These are phyloP conservation scores for Leucoptera coffeella DNA, from an alignment of 2,888 invertebrate species.

Conservation along the genomic window DNA sequence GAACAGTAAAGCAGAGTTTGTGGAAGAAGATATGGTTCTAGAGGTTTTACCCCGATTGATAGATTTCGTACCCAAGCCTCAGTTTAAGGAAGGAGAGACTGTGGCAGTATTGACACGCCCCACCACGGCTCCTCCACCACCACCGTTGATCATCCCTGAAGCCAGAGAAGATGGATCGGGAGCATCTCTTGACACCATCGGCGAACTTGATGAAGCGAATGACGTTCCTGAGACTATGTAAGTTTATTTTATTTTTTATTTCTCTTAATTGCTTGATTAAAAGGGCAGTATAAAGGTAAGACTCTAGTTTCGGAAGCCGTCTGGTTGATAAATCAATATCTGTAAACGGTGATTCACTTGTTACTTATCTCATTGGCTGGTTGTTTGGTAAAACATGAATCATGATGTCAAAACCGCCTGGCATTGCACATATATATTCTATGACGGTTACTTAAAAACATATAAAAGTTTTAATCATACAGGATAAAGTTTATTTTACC, in stretches of 20 bases:
- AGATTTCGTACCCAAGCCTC: constrained; percentile 63
- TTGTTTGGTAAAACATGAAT: no score
- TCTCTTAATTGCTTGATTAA: neutral
- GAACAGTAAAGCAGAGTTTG: constrained; percentile 33
- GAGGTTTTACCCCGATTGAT: constrained; percentile 61
- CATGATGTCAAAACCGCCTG: no score
- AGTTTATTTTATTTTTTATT: constrained; percentile 14
- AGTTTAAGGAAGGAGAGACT: constrained; percentile 28
- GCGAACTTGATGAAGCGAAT: constrained; percentile 60
- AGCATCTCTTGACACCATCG: constrained; percentile 63
- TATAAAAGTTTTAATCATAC: no score
- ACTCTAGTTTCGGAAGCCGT: no score
- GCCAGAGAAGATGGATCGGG: constrained; percentile 51
- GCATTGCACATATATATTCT: no score
- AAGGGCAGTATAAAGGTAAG: no score
- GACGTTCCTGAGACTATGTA: constrained; percentile 35
- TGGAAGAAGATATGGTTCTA: constrained; percentile 26
- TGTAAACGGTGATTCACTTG: no score
- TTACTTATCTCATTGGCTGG: no score
- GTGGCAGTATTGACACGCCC: constrained; percentile 19
- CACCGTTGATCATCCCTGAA: constrained; percentile 20
- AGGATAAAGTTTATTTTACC: no score
- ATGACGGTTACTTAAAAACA: no score
- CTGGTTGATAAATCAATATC: no score
- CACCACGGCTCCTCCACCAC: constrained; percentile 25